A percentile compares a stretch with the other conserved stretches of the same genome.
Conservation (phyloP, 2,113 vertebrate species). For the Vulpes lagopus region DNA sequence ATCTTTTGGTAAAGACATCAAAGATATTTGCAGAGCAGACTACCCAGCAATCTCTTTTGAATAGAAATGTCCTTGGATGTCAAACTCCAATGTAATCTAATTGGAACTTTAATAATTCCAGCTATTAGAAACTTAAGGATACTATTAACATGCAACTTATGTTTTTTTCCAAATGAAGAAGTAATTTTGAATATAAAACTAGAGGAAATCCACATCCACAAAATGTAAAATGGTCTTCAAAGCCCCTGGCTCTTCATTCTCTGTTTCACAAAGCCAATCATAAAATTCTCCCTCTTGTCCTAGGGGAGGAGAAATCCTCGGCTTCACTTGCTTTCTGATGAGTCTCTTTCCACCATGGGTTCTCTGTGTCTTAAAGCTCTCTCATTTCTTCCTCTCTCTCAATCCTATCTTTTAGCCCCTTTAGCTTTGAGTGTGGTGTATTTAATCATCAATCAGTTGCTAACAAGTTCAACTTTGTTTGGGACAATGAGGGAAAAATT, state of each 20-base stretch:
- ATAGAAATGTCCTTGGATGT: conserved; percentile 35
- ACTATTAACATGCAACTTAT: conserved; percentile 4
- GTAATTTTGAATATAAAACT: conserved; percentile 57
- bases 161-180: background rate
- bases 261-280: background rate
- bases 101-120: conserved; percentile 58
- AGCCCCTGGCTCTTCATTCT: background rate
- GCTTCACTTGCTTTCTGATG: background rate
- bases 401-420: background rate
- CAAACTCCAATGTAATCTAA: conserved; percentile 49
- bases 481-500: background rate
- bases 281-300: background rate
- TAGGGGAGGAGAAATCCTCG: background rate
- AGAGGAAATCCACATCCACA: background rate
- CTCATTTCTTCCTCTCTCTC: background rate
- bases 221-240: background rate
- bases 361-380: background rate
- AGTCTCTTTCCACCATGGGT: background rate
- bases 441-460: background rate
- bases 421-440: background rate
- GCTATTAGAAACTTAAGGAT: background rate
- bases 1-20: conserved; percentile 73
- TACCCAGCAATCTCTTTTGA: conserved; percentile 42
- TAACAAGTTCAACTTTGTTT: background rate
- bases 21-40: conserved; percentile 43